These are phyloP conservation scores for Sycophila sp. DNA, from an alignment of 1,140 invertebrate species.

Conservation along the genomic window DNA sequence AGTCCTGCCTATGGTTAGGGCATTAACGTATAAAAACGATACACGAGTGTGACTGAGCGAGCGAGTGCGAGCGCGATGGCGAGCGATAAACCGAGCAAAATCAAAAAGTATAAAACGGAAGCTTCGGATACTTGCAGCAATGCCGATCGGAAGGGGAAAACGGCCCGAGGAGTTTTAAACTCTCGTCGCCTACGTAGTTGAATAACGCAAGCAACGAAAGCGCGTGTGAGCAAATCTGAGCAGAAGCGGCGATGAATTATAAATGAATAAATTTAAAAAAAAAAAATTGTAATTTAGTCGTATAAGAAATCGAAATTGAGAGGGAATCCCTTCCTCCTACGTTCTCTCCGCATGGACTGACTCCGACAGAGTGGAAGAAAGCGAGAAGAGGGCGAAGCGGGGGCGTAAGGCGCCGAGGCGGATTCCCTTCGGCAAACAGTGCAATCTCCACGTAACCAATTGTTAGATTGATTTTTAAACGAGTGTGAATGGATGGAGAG, in stretches of 20 bases:
- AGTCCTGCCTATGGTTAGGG: constrained; percentile 65
- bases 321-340: constrained; percentile 47
- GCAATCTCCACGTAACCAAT: constrained; percentile 64
- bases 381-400: no score
- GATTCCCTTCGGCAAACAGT: constrained; percentile 56
- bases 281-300: constrained; percentile 30
- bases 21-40: constrained; percentile 56
- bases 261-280: no score
- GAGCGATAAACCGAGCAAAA: constrained; percentile 54
- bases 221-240: constrained; percentile 10
- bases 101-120: constrained; percentile 51
- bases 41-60: constrained; percentile 10
- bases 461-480: constrained; percentile 62
- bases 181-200: neutral
- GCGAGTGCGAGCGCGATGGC: constrained; percentile 11
- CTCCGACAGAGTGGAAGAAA: constrained; percentile 2
- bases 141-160: neutral
- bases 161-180: neutral
- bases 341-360: constrained; percentile 39
- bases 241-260: neutral
- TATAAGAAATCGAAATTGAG: constrained; percentile 48
- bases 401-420: constrained; percentile 45
- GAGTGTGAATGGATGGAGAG: constrained; percentile 44
- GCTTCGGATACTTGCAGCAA: neutral
- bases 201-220: constrained; percentile 6